These are phyloP conservation scores for Melanotaenia pygmaea DNA, from an alignment of 2,797 vertebrate genomes.

Conservation along the genomic window DNA sequence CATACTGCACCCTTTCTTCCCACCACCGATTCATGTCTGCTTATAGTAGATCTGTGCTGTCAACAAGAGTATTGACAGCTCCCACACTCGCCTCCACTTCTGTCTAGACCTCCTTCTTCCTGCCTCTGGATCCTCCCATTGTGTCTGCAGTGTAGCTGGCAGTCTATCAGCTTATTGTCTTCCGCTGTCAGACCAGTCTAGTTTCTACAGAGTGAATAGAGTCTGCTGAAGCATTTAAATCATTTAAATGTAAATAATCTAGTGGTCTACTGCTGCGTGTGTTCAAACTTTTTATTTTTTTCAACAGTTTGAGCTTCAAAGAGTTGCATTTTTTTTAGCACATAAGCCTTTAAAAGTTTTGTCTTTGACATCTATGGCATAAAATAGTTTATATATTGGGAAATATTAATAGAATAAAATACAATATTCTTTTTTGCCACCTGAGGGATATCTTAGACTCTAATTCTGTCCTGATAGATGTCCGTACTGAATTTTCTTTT, in stretches of 20 bases:
- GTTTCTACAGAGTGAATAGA: constrained; percentile 33
- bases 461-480: too few species aligned
- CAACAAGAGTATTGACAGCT: constrained; percentile 49
- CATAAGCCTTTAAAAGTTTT: too few species aligned
- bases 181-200: constrained; percentile 43
- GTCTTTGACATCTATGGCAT: too few species aligned
- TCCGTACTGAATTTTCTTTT: too few species aligned
- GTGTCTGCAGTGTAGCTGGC: constrained; percentile 48
- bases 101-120: constrained; percentile 28
- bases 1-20: background rate
- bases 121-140: constrained; percentile 49
- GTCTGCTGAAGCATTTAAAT: constrained; percentile 10
- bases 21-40: background rate
- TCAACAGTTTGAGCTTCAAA: background rate
- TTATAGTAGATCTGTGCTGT: constrained; percentile 33
- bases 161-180: constrained; percentile 51
- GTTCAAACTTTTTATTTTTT: background rate
- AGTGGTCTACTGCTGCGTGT: too few species aligned
- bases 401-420: too few species aligned
- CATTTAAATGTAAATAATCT: background rate
- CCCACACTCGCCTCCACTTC: constrained; percentile 33
- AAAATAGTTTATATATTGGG: too few species aligned
- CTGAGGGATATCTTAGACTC: too few species aligned
- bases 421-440: too few species aligned
- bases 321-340: too few species aligned